Evolutionary conservation across 2,113 vertebrate species (phyloP), one percentile per base, ranked within the genome.

Genomic region (Thunnus maccoyii): DNA sequence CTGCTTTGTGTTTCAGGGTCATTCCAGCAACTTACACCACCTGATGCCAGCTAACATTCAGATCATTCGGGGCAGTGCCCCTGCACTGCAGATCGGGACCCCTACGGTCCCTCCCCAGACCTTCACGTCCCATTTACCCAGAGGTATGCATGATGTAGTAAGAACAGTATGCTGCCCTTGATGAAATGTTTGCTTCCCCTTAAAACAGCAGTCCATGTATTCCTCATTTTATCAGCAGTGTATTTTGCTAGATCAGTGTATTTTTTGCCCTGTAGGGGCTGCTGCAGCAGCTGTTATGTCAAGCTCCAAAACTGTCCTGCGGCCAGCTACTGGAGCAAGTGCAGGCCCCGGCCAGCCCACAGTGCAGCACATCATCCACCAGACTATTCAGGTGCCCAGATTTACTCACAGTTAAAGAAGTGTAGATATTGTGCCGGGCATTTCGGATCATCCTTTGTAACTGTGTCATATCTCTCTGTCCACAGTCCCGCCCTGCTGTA

Each of bases 241-340:
- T 5, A 11, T 79, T 70, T 47, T 18, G 36, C 41, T 36, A 47
- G 1, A 67, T 65, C 4, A 3, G 4, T 72, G 2, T 76, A 0
- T 64, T 55, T 20, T 76, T 16, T 30, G 9, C 11, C 22, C 72
- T 67, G 44, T 55, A 99, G 98, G 98, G 68, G 98, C 98, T 56
- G 97, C 97, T 0, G 98, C 98, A 60, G 98, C 98, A 78, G 98
- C 98, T 36, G 98, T 98, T 68, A 99, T 99, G 97, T 99, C 98
- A 80, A 98, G 97, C 83, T 96, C 97, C 60, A 99, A 99, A 95
- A 97, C 98, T 1, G 97, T 99, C 51, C 92, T 99, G 71, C 96
- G 98, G 69, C 97, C 98, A 70, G 97, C 97, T 3, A 96, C 97
- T 2, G 96, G 94, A 9, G 95, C 96, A 15, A 96, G 95, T 3